Evolutionary conservation across 1,140 invertebrate species (phyloP), one percentile per base, ranked within the genome.

Genomic region (Drosophila busckii): DNA sequence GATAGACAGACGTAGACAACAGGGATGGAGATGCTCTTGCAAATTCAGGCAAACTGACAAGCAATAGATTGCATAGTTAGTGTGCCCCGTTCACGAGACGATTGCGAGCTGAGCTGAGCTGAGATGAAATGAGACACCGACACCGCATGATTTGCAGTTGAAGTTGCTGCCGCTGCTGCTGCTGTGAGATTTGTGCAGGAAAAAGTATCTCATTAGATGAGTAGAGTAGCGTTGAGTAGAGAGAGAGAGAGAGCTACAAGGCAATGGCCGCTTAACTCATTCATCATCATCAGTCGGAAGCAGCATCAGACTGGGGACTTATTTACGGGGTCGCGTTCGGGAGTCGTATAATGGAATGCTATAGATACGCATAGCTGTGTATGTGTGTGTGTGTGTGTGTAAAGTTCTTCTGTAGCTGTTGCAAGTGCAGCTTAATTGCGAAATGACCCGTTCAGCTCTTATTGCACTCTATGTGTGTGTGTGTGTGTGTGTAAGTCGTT

Each of bases 141-240:
- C 17, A 12, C 48, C 54, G 61, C 65, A 69, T 69, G 65, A 68
- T 68, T 68, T 68, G 65, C 64, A 54, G 64, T 68, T 48, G 35
- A 48, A 46, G n/a, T 8, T 4, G 23, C 26, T 6, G 19, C 16
- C 15, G 16, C 32, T 15, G 28, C 25, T 2, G 37, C 42, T 26
- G 32, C 13, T 22, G 45, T 6, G 26, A 41, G 29, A 60, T 29
- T 44, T 37, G 17, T 40, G 45, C 42, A 59, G 68, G n/a, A 73
- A 73, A 80, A 80, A 80, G 68, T 80, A 80, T 73, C 73, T 82
- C 68, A 80, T 80, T 80, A 80, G 73, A 80, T 45, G 70, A 53
- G 60, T 50, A n/a, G n/a, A n/a, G n/a, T n/a, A n/a, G n/a, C n/a
- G n/a, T n/a, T n/a, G n/a, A n/a, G n/a, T n/a, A n/a, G n/a, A n/a